Conservation (phyloP, 2,888 invertebrate species). For the Cryptophagus acutangulus region DNA sequence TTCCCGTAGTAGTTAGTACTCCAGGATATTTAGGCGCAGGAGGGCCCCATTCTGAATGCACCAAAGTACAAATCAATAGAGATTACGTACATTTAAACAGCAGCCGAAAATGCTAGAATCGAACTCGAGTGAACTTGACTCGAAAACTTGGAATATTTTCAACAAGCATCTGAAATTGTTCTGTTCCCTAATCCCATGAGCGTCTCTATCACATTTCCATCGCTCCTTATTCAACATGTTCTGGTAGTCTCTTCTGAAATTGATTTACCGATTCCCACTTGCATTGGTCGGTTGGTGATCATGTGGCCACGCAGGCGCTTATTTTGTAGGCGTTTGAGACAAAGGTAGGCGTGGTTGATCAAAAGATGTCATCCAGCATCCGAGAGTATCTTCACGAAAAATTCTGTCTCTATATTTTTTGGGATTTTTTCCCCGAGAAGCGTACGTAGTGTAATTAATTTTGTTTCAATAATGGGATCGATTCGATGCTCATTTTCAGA, state of each 20-base stretch:
- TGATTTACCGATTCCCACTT: constrained; percentile 38
- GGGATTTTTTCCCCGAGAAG: too few species aligned
- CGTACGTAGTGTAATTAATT: too few species aligned
- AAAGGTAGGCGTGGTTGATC: constrained; percentile 40
- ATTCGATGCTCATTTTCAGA: too few species aligned
- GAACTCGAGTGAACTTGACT: constrained; percentile 42
- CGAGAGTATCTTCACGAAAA: constrained; percentile 1
- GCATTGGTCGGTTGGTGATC: constrained; percentile 36
- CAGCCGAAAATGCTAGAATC: constrained; percentile 32
- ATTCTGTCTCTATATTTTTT: too few species aligned
- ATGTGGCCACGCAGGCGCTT: constrained; percentile 43
- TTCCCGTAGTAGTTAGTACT: too few species aligned
- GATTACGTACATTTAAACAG: constrained; percentile 42
- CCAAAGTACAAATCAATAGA: constrained; percentile 36
- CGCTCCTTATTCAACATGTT: constrained; percentile 27
- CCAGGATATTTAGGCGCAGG: neutral
- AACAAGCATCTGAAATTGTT: constrained; percentile 27
- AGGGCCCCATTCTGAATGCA: constrained; percentile 25
- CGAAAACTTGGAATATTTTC: constrained; percentile 37
- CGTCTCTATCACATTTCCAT: constrained; percentile 20
- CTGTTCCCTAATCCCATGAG: constrained; percentile 10
- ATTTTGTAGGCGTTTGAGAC: constrained; percentile 42
- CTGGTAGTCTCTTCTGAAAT: constrained; percentile 30
- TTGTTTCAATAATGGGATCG: too few species aligned
- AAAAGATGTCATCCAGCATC: neutral